Conservation (phyloP, 2,113 vertebrate species). For the Onychostruthus taczanowskii region DNA sequence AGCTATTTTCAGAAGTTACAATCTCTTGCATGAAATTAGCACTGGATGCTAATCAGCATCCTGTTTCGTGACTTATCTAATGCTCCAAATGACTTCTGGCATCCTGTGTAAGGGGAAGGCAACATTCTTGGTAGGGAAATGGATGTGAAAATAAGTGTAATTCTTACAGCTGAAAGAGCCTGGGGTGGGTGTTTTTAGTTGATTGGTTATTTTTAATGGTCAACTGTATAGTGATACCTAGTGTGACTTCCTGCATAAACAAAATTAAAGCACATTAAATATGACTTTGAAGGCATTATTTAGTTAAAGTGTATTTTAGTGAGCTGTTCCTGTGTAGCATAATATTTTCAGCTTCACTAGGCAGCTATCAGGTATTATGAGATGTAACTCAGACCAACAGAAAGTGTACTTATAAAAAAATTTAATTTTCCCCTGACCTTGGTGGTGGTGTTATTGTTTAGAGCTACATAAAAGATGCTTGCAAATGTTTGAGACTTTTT, state of each 20-base stretch:
- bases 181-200: background rate
- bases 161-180: background rate
- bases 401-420: background rate
- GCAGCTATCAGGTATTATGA: background rate
- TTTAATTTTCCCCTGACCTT: background rate
- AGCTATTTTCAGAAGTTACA: background rate
- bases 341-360: background rate
- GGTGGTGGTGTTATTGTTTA: background rate
- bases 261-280: background rate
- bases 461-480: background rate
- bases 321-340: background rate
- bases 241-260: background rate
- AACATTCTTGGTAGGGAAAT: background rate
- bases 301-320: background rate
- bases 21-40: background rate
- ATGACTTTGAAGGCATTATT: background rate
- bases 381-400: background rate
- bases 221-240: background rate
- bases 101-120: background rate
- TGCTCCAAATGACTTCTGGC: background rate
- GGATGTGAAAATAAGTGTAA: background rate
- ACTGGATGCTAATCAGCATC: background rate
- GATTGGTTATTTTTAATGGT: background rate
- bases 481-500: background rate
- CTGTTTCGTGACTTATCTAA: background rate